A percentile compares a stretch with the other conserved stretches of the same genome.
Evolutionary conservation across 2,888 invertebrate genomes (phyloP).

Genomic region (Tetrapedia diversipes): DNA sequence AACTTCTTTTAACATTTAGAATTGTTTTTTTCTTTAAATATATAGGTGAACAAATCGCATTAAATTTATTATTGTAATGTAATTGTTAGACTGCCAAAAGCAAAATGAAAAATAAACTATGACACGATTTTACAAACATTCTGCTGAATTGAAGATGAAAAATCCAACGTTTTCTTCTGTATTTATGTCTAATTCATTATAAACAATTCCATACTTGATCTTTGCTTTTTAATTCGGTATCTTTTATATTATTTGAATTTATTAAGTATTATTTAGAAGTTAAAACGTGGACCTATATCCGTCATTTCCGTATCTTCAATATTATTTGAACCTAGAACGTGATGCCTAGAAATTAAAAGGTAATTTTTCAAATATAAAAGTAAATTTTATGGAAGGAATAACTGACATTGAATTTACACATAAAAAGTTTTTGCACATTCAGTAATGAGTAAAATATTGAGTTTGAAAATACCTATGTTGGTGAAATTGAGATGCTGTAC

Average conservation of each 20-base stretch:
- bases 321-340: slow-evolving; percentile 73
- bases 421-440: background rate
- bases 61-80: slow-evolving; percentile 50
- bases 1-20: slow-evolving; percentile 40
- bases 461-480: slow-evolving; percentile 72
- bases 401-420: background rate
- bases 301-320: slow-evolving; percentile 80
- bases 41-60: slow-evolving; percentile 42
- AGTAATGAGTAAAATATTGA: background rate
- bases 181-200: slow-evolving; percentile 72
- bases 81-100: slow-evolving; percentile 40
- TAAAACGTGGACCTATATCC: slow-evolving; percentile 69
- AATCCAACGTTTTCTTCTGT: slow-evolving; percentile 37
- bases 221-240: slow-evolving; percentile 79
- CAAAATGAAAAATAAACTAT: slow-evolving; percentile 16
- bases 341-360: slow-evolving; percentile 69
- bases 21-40: slow-evolving; percentile 16
- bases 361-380: background rate
- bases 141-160: slow-evolving; percentile 18
- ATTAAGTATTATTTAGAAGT: slow-evolving; percentile 72
- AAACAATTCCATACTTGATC: slow-evolving; percentile 75
- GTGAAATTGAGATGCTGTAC: slow-evolving; percentile 74
- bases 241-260: slow-evolving; percentile 74
- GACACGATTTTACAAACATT: slow-evolving; percentile 25
- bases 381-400: background rate